These are phyloP conservation scores for Lycia hirtaria DNA, from an alignment of 2,888 invertebrate genomes.

Conservation along the genomic window DNA sequence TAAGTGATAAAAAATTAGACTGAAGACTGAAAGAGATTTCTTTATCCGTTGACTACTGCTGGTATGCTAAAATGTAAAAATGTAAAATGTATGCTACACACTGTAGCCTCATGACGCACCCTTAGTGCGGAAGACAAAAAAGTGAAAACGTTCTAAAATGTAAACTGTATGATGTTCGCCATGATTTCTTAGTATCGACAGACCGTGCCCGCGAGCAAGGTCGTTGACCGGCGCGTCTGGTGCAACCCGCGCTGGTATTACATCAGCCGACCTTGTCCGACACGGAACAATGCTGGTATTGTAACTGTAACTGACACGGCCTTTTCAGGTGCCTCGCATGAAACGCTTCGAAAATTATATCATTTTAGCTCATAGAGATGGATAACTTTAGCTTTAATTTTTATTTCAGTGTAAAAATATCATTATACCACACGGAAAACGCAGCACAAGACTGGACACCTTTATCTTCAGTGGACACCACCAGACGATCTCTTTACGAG, in stretches of 20 bases:
- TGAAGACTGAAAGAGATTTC: no score
- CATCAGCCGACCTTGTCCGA: conserved; percentile 79
- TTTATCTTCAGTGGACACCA: no score
- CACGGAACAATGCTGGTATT: conserved; percentile 73
- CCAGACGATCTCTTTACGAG: no score
- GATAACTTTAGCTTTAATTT: neutral
- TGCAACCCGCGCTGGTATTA: conserved; percentile 69
- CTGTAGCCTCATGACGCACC: neutral
- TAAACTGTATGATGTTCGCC: conserved; percentile 48
- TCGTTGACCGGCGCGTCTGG: conserved; percentile 73
- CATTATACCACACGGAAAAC: no score
- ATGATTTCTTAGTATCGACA: conserved; percentile 58
- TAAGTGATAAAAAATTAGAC: no score
- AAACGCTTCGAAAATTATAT: conserved; percentile 15
- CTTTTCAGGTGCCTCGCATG: conserved; percentile 39
- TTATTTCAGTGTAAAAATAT: neutral
- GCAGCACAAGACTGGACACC: no score
- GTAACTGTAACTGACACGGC: conserved; percentile 42
- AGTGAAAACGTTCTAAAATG: neutral
- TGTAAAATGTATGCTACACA: no score
- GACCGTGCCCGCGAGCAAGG: conserved; percentile 65
- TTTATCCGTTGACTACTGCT: no score
- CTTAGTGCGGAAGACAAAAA: no score
- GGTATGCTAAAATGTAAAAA: no score
- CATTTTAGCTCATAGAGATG: no score